Percentiles rank a stretch among this genome's conserved stretches.
phyloP scores from a whole-genome alignment of 2,888 invertebrate genomes.

The Dicyrtoma fusca region DNA sequence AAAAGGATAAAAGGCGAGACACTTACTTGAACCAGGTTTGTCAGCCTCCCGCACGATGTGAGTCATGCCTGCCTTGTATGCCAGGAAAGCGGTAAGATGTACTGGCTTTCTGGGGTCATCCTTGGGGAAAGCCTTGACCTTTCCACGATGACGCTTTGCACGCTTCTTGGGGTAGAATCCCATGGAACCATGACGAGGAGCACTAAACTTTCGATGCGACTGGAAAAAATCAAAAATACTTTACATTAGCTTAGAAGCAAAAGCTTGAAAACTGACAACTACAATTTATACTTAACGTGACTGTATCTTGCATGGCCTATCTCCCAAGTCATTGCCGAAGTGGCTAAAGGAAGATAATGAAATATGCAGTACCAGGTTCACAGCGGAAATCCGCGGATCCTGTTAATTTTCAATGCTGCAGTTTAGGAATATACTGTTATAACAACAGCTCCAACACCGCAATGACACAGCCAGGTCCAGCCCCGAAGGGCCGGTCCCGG shows the following conservation, averaged over 20 bases:
- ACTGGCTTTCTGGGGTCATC: constrained; percentile 96
- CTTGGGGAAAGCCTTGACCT: constrained; percentile 99
- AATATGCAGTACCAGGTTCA: constrained; percentile 54
- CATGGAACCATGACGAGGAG: constrained; percentile 99
- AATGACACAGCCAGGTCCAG: constrained; percentile 43
- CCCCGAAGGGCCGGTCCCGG: constrained; percentile 40
- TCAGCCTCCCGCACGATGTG: constrained; percentile 98
- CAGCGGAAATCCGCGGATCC: constrained; percentile 46
- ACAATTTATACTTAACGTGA: constrained; percentile 15
- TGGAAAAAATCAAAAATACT: constrained; percentile 62
- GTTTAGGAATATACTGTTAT: constrained; percentile 52
- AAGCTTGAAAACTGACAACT: background rate
- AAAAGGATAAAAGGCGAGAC: too few species aligned
- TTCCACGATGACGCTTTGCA: constrained; percentile 93
- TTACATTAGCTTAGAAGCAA: background rate
- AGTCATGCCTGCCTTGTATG: constrained; percentile 99
- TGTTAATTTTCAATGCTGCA: constrained; percentile 53
- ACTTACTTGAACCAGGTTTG: constrained; percentile 97
- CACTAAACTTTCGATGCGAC: constrained; percentile 99
- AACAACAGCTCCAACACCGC: constrained; percentile 50
- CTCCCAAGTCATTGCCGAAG: constrained; percentile 52
- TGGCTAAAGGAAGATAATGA: constrained; percentile 55
- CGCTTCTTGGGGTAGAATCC: constrained; percentile 99
- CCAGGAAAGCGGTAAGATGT: constrained; percentile 95
- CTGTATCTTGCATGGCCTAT: constrained; percentile 56